Evolutionary conservation across 2,888 invertebrate species (phyloP).

Genomic region (Drosophila merina): DNA sequence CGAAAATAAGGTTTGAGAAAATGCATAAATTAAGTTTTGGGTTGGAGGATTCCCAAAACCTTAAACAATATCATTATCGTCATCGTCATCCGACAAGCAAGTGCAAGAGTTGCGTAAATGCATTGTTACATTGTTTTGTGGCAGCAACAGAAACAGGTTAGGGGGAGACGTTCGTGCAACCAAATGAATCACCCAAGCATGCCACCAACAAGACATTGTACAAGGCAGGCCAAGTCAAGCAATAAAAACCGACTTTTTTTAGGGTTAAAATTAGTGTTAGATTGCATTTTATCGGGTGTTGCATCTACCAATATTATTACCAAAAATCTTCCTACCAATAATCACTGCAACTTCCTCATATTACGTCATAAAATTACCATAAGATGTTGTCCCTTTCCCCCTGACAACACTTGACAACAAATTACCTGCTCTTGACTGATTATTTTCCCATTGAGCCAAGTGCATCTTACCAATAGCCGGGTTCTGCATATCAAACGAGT

Average conservation of each 20-base stretch:
- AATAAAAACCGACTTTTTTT: constrained; percentile 3
- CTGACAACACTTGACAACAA: constrained; percentile 21
- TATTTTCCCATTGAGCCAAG: constrained; percentile 38
- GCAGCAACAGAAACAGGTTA: background rate
- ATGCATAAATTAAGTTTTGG: constrained; percentile 47
- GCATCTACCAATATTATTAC: background rate
- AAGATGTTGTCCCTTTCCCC: background rate
- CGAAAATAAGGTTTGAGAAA: constrained; percentile 40
- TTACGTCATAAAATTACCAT: background rate
- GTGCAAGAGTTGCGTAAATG: constrained; percentile 47
- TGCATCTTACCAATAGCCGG: constrained; percentile 28
- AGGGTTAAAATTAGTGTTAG: constrained; percentile 7
- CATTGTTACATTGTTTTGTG: constrained; percentile 38
- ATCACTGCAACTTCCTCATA: constrained; percentile 1
- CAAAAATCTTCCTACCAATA: background rate
- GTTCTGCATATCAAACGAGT: constrained; percentile 38
- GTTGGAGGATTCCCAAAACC: background rate
- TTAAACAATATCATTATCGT: constrained; percentile 9
- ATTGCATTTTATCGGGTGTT: too few relatives aligned
- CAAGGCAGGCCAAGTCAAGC: background rate
- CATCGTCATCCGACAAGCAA: constrained; percentile 21
- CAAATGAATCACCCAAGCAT: constrained; percentile 70
- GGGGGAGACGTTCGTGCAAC: constrained; percentile 68
- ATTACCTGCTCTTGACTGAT: constrained; percentile 30
- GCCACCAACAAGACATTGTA: constrained; percentile 20